phyloP scores from a whole-genome alignment of 2,888 invertebrate species.

The Macrosiphum euphorbiae region DNA sequence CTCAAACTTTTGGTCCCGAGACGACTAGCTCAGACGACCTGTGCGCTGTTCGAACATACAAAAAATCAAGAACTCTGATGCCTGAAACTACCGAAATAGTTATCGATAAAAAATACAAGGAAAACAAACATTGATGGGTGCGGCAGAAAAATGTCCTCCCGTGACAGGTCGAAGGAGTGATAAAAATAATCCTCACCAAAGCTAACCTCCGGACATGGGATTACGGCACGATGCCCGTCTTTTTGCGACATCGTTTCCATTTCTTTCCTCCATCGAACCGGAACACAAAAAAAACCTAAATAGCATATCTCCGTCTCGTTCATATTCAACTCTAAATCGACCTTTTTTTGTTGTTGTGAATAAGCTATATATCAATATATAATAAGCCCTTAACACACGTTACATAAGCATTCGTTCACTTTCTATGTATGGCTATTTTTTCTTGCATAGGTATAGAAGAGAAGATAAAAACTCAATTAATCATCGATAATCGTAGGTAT shows the following conservation, averaged over 20 bases:
- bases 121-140: background rate
- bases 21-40: background rate
- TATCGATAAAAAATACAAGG: constrained; percentile 27
- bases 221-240: background rate
- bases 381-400: background rate
- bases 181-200: constrained; percentile 30
- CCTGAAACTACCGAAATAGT: background rate
- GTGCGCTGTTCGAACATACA: background rate
- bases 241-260: background rate
- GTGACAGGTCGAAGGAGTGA: background rate
- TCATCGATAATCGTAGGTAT: background rate
- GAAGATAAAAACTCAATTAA: background rate
- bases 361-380: no score
- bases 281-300: background rate
- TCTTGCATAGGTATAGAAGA: background rate
- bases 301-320: background rate
- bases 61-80: background rate
- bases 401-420: no score
- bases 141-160: background rate
- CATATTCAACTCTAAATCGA: background rate
- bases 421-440: background rate
- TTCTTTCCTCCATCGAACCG: background rate
- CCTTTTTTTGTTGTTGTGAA: background rate
- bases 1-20: background rate
- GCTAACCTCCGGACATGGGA: constrained; percentile 1